phyloP scores from a whole-genome alignment of 2,113 vertebrate species.

The Clinocottus analis region DNA sequence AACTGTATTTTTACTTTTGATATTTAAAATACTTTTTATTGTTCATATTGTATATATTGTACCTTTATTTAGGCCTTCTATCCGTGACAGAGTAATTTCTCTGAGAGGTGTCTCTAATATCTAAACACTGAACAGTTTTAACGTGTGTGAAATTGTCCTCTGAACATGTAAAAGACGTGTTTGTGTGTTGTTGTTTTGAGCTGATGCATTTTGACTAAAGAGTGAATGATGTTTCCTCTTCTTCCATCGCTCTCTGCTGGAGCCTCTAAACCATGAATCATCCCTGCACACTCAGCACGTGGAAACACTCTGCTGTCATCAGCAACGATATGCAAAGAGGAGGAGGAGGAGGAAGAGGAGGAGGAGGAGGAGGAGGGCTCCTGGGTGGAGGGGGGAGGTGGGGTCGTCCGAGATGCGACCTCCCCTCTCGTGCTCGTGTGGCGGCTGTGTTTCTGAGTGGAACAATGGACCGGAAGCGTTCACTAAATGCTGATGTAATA shows the following conservation, averaged over 20 bases:
- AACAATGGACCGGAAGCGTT: conserved; percentile 35
- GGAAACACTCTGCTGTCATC: conserved; percentile 29
- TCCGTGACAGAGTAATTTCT: too few species aligned
- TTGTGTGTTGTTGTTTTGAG: too few species aligned
- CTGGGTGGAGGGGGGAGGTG: background rate
- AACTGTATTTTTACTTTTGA: too few species aligned
- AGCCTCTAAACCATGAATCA: too few species aligned
- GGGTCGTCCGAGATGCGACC: conserved; percentile 62
- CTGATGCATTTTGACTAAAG: background rate
- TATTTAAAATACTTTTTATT: too few species aligned
- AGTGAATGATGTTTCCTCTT: background rate
- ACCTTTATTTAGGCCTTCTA: too few species aligned
- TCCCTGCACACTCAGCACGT: conserved; percentile 17
- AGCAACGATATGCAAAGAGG: conserved; percentile 14
- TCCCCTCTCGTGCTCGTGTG: conserved; percentile 50
- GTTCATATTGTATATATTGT: too few species aligned
- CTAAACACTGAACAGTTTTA: too few species aligned
- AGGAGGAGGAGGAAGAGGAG: conserved; percentile 26
- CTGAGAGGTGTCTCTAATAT: too few species aligned
- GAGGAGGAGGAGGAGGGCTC: conserved; percentile 21
- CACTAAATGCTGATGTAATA: conserved; percentile 19
- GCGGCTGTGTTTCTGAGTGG: conserved; percentile 49
- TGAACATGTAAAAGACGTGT: too few species aligned
- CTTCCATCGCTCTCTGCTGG: background rate
- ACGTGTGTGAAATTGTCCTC: too few species aligned